These are phyloP conservation scores for Yponomeuta cagnagella DNA, from an alignment of 2,888 invertebrate genomes.

Conservation along the genomic window DNA sequence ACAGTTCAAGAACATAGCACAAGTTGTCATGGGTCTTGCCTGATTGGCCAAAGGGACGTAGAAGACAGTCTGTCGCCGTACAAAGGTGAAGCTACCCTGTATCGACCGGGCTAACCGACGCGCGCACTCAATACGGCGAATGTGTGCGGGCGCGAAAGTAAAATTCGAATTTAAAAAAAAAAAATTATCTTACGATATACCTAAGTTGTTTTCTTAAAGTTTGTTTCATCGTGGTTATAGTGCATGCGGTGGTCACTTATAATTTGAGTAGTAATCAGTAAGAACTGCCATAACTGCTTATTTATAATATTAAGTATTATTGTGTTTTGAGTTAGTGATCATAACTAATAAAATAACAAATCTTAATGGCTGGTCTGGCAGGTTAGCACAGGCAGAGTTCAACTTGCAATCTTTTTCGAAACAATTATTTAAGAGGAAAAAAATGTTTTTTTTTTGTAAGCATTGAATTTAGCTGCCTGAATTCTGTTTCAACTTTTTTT, in stretches of 20 bases:
- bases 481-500: background rate
- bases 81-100: constrained; percentile 52
- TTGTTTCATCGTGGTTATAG: no score
- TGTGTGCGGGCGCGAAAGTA: constrained; percentile 28
- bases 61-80: constrained; percentile 66
- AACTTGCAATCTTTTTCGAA: background rate
- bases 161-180: constrained; percentile 14
- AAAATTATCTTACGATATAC: background rate
- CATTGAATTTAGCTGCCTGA: background rate
- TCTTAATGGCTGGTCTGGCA: background rate
- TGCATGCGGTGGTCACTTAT: no score
- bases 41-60: constrained; percentile 23
- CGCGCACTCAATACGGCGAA: constrained; percentile 65
- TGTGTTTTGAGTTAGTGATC: no score
- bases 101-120: constrained; percentile 62
- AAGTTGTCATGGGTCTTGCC: background rate
- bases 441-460: background rate
- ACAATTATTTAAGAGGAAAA: background rate
- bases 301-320: no score
- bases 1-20: background rate
- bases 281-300: no score
- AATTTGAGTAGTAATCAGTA: no score
- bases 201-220: no score
- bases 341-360: no score
- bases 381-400: background rate